A percentile compares a stretch with the other conserved stretches of the same genome.
These are phyloP conservation scores for Pentalonia nigronervosa DNA, from an alignment of 1,140 invertebrate genomes.

Conservation along the genomic window DNA sequence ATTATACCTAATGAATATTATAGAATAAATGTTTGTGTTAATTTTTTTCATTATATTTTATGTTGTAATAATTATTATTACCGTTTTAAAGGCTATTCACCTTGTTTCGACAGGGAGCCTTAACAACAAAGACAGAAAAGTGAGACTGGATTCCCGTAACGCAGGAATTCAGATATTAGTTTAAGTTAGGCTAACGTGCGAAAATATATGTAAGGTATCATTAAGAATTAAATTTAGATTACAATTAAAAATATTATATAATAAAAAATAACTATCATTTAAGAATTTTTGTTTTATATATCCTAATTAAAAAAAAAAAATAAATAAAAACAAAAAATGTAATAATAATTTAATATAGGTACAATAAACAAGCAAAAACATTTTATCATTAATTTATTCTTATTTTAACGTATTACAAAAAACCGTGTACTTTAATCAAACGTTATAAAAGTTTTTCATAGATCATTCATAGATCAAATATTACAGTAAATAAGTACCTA, in stretches of 20 bases:
- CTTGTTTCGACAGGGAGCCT: conserved; percentile 4
- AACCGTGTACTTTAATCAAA: not conserved
- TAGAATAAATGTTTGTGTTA: not conserved
- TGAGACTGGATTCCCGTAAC: conserved; percentile 42
- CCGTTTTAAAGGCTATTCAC: conserved; percentile 48
- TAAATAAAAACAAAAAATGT: not conserved
- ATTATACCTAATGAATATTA: not conserved
- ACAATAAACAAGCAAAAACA: not conserved
- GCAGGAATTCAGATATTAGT: conserved; percentile 40
- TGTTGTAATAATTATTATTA: conserved; percentile 57
- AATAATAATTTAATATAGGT: not conserved
- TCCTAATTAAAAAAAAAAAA: not conserved
- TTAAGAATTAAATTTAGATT: not conserved
- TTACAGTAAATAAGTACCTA: not conserved
- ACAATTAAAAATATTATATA: not conserved
- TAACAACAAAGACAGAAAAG: conserved; percentile 41
- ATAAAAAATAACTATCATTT: not conserved
- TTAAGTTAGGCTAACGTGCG: conserved; percentile 16
- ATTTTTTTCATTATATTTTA: conserved; percentile 21
- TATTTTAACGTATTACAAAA: not conserved
- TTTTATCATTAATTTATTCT: not conserved
- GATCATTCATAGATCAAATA: not conserved
- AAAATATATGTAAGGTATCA: not conserved
- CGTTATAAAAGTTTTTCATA: not conserved
- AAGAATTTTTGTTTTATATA: not conserved